Evolutionary conservation across 92 coral and sea anemone genomes (phyloP), one percentile per base, ranked within the genome.

Genomic region (Chrysogorgia sp.): DNA sequence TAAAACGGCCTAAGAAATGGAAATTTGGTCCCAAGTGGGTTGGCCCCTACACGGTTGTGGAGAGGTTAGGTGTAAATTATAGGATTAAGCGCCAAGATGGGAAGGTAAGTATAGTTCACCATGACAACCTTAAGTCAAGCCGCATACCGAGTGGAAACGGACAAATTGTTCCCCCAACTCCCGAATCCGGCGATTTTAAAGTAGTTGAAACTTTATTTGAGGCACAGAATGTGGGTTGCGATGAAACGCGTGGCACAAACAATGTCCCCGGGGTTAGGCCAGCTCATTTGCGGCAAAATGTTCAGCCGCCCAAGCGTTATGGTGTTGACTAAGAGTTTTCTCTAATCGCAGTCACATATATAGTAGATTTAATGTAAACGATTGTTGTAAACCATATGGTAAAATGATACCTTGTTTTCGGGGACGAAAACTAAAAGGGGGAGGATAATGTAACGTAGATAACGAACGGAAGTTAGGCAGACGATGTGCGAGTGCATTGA

Each of bases 11-110:
- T n/a, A n/a, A n/a, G n/a, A n/a, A n/a, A n/a, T n/a, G n/a, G n/a
- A n/a, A n/a, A n/a, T 67, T 79, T 30, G 84, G 84, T 0, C 34
- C 64, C 20, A 79, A 79, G 71, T 79, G 84, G 84, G 53, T 67
- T 43, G 84, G 84, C 5, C 78, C 76, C 7, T 79, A 60, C 20
- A 52, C 76, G 10, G 52, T 79, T 7, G 19, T 79, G 33, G 63
- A 74, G 25, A 43, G 49, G 29, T 17, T 67, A 15, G 84, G 78
- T 1, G 84, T 79, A 34, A 67, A 64, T 30, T 53, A 79, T 34
- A 79, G n/a, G n/a, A n/a, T n/a, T n/a, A n/a, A n/a, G n/a, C n/a
- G n/a, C n/a, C n/a, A n/a, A n/a, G n/a, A n/a, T 30, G 57, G 84
- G 17, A 67, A 79, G 34, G 33, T 65, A 14, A 10, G 8, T 13